Evolutionary conservation across 2,888 invertebrate species (phyloP).

Genomic region (Glaucopsyche alexis): DNA sequence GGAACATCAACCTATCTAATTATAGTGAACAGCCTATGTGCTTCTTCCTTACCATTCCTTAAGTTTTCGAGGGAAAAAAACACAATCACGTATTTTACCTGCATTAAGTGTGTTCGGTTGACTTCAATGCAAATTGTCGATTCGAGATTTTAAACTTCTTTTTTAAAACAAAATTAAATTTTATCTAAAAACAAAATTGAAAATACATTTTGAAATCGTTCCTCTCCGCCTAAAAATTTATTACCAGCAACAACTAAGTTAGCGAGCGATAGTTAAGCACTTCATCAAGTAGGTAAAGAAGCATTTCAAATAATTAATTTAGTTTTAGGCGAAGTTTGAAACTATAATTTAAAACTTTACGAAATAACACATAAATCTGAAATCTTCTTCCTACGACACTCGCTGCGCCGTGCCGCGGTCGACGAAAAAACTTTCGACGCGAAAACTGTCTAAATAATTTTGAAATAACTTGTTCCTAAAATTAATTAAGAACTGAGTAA

Average conservation of each 20-base stretch:
- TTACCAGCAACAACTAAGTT: not conserved
- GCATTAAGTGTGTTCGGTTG: too few species aligned
- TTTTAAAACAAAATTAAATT: not conserved
- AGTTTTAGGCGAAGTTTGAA: slow-evolving; percentile 13
- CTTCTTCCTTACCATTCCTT: not conserved
- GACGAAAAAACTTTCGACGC: slow-evolving; percentile 16
- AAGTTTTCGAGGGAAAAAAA: not conserved
- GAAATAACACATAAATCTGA: slow-evolving; percentile 26
- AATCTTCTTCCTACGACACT: slow-evolving; percentile 17
- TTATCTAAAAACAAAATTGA: not conserved
- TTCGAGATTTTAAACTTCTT: too few species aligned
- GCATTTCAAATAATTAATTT: slow-evolving; percentile 9
- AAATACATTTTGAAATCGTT: not conserved
- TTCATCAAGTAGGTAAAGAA: not conserved
- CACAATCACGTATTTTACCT: not conserved
- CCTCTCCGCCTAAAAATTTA: not conserved
- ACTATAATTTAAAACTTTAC: slow-evolving; percentile 27
- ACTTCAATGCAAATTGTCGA: too few species aligned
- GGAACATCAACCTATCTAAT: not conserved
- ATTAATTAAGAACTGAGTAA: slow-evolving; percentile 13
- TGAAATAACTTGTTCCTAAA: slow-evolving; percentile 11
- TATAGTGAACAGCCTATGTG: not conserved
- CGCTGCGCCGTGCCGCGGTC: slow-evolving; percentile 7
- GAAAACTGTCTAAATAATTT: slow-evolving; percentile 24
- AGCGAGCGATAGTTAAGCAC: not conserved